These are phyloP conservation scores for Aspidiotus rigidus DNA, from an alignment of 2,888 invertebrate genomes.

Conservation along the genomic window DNA sequence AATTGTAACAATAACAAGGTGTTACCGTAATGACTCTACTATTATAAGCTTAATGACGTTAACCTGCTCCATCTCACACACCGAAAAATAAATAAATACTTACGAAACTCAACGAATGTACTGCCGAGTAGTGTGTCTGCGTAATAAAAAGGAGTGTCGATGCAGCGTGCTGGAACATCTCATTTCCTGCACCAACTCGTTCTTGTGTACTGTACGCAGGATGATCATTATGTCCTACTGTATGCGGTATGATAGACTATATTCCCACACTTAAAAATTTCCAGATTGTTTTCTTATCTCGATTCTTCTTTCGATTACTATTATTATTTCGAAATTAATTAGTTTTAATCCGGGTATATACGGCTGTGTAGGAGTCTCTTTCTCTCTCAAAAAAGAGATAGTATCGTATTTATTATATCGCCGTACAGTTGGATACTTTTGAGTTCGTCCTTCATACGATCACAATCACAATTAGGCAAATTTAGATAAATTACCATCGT, in stretches of 20 bases:
- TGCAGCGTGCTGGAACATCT: conserved; percentile 24
- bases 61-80: background rate
- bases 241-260: background rate
- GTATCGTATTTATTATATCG: too few species aligned
- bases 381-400: too few species aligned
- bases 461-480: too few species aligned
- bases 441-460: too few species aligned
- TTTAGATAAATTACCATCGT: too few species aligned
- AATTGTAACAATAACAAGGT: conserved; percentile 4
- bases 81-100: background rate
- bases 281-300: background rate
- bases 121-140: background rate
- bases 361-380: too few species aligned
- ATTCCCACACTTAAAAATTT: conserved; percentile 22
- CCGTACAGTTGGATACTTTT: too few species aligned
- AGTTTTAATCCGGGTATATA: background rate
- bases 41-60: conserved; percentile 4
- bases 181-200: conserved; percentile 28
- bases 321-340: background rate
- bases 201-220: conserved; percentile 9
- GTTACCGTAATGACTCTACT: background rate
- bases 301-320: background rate
- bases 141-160: conserved; percentile 20
- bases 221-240: conserved; percentile 13
- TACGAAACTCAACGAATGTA: too few species aligned